Conservation (phyloP, 64 coral and sea anemone genomes). For the Acropora yongei region DNA sequence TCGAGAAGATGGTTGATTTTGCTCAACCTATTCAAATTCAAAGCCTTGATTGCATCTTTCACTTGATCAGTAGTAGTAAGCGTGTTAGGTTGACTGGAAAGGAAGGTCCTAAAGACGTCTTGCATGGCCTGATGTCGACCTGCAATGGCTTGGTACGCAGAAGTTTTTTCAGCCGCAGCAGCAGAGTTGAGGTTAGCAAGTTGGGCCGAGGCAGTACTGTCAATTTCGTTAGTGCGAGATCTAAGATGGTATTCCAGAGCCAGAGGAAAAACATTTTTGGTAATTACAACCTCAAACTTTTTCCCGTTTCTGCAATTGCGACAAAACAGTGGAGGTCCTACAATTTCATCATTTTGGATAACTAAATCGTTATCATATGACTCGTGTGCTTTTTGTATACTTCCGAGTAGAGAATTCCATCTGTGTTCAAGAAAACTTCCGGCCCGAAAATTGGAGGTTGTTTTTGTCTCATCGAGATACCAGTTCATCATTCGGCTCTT, state of each 20-base stretch:
- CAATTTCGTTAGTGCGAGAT: conserved; percentile 35
- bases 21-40: conserved; percentile 48
- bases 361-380: background rate
- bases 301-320: conserved; percentile 6
- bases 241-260: conserved; percentile 59
- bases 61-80: background rate
- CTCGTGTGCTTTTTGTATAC: background rate
- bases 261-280: conserved; percentile 61
- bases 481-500: conserved; percentile 59
- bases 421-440: background rate
- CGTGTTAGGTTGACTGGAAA: background rate
- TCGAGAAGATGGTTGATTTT: conserved; percentile 65
- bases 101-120: background rate
- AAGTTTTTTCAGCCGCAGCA: background rate
- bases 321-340: conserved; percentile 56
- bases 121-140: background rate
- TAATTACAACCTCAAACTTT: conserved; percentile 41
- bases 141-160: background rate
- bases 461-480: conserved; percentile 46
- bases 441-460: background rate
- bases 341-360: background rate
- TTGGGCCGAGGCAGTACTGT: background rate
- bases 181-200: background rate
- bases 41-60: conserved; percentile 17
- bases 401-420: background rate